Conservation (phyloP, 2,888 invertebrate species). For the Limnephilus marmoratus region DNA sequence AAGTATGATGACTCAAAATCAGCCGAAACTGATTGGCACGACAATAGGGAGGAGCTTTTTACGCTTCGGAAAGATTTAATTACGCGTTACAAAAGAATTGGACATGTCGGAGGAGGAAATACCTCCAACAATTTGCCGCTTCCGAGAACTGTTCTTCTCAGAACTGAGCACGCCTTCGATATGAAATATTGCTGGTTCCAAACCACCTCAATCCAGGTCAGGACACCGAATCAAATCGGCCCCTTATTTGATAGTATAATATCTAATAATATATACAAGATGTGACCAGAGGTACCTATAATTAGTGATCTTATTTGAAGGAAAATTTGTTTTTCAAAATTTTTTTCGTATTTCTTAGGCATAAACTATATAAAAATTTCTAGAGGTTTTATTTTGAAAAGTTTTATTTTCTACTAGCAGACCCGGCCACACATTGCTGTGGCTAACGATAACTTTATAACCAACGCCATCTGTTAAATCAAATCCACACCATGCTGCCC, state of each 20-base stretch:
- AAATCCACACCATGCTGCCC: too few relatives aligned
- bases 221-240: not conserved
- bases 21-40: constrained; percentile 5
- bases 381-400: too few relatives aligned
- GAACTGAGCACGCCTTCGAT: not conserved
- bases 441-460: too few relatives aligned
- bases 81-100: constrained; percentile 47
- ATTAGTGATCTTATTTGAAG: too few relatives aligned
- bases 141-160: constrained; percentile 22
- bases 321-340: too few relatives aligned
- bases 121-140: not conserved
- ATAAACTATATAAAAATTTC: too few relatives aligned
- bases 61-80: constrained; percentile 43
- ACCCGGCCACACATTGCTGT: too few relatives aligned
- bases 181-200: not conserved
- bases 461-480: too few relatives aligned
- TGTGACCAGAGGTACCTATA: too few relatives aligned
- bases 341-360: too few relatives aligned
- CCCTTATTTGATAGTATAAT: not conserved
- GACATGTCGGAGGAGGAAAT: constrained; percentile 28
- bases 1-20: not conserved
- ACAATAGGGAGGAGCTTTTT: constrained; percentile 24
- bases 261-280: too few relatives aligned
- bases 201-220: not conserved
- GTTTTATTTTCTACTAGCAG: too few relatives aligned